phyloP scores from a whole-genome alignment of 2,797 vertebrate genomes.

The Ptychadena robeensis region DNA sequence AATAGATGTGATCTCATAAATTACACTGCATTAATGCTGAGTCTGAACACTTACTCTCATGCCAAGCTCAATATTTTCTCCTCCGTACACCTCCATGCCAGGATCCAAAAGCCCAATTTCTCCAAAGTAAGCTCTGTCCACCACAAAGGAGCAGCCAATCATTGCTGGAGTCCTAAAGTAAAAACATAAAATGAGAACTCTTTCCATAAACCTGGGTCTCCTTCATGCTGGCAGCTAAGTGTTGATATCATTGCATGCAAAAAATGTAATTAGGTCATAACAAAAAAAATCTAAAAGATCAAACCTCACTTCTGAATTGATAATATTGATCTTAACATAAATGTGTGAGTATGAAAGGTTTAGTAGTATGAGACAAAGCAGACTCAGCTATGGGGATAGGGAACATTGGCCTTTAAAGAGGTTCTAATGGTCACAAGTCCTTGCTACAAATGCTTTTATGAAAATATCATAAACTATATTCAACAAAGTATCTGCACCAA shows the following conservation, averaged over 20 bases:
- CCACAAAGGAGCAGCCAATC: slow-evolving; percentile 98
- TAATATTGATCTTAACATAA: not conserved
- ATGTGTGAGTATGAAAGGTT: not conserved
- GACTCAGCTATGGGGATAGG: not conserved
- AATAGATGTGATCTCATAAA: slow-evolving; percentile 24
- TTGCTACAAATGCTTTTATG: no score
- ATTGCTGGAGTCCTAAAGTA: slow-evolving; percentile 90
- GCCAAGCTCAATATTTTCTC: slow-evolving; percentile 96
- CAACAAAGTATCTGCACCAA: no score
- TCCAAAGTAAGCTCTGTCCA: slow-evolving; percentile 93
- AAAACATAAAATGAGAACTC: not conserved
- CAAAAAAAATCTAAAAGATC: not conserved
- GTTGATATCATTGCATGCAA: not conserved
- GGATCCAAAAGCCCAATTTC: slow-evolving; percentile 95
- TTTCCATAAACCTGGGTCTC: not conserved
- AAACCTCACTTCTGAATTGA: not conserved
- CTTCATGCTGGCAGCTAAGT: not conserved
- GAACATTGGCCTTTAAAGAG: not conserved
- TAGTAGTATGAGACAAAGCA: slow-evolving; percentile 4
- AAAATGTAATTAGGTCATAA: slow-evolving; percentile 3
- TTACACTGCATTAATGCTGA: slow-evolving; percentile 11
- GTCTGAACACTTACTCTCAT: slow-evolving; percentile 87
- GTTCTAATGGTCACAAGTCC: not conserved
- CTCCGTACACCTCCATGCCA: slow-evolving; percentile 97
- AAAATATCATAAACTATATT: no score